Evolutionary conservation across 2,888 invertebrate species (phyloP).

Genomic region (Zygogramma bicolorata): DNA sequence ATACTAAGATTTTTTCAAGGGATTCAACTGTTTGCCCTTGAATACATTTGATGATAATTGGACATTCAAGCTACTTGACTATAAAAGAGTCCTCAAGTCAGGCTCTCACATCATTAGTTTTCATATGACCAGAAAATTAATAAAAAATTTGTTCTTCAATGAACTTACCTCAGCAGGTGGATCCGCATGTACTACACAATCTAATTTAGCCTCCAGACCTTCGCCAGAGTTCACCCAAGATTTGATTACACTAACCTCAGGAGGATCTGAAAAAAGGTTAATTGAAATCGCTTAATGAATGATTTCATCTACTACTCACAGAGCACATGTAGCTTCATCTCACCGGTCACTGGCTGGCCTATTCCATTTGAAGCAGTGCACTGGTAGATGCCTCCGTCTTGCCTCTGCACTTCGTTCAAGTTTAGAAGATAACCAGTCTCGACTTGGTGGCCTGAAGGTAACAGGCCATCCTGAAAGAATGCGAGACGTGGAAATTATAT

Average conservation of each 20-base stretch:
- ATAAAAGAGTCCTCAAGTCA: too few species aligned
- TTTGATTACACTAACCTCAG: slow-evolving; percentile 73
- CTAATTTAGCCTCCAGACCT: slow-evolving; percentile 73
- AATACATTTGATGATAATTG: too few species aligned
- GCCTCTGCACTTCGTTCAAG: slow-evolving; percentile 63
- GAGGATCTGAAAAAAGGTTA: slow-evolving; percentile 68
- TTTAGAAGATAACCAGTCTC: slow-evolving; percentile 65
- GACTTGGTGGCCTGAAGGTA: slow-evolving; percentile 65
- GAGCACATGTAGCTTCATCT: slow-evolving; percentile 64
- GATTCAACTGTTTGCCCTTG: too few species aligned
- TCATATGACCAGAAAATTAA: too few species aligned
- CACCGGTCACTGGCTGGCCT: slow-evolving; percentile 66
- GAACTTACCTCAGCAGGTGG: slow-evolving; percentile 66
- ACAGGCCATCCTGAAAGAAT: slow-evolving; percentile 61
- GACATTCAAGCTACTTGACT: too few species aligned
- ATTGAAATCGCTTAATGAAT: neutral
- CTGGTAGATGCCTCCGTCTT: slow-evolving; percentile 68
- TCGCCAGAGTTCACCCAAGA: slow-evolving; percentile 75
- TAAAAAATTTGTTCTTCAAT: too few species aligned
- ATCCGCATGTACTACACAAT: slow-evolving; percentile 74
- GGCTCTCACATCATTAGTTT: too few species aligned
- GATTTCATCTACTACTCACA: slow-evolving; percentile 57
- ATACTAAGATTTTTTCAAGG: too few species aligned
- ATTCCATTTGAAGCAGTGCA: slow-evolving; percentile 69
- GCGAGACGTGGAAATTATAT: too few species aligned